Percentiles rank a stretch among this genome's conserved stretches.
Conservation (phyloP, 2,797 vertebrate species). For the Crypturellus tataupa region DNA sequence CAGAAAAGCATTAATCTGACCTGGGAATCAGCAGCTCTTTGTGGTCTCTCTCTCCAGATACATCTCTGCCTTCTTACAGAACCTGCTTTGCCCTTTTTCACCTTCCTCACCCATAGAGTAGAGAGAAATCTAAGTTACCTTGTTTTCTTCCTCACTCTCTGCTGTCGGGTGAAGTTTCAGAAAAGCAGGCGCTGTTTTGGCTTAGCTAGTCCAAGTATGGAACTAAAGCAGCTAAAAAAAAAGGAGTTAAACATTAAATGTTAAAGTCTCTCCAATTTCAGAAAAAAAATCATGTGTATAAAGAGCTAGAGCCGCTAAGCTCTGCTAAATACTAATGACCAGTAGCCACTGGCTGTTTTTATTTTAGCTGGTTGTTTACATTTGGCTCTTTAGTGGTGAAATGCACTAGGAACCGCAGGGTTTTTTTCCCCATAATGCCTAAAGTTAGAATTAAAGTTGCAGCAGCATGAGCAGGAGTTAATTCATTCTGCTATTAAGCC, state of each 20-base stretch:
- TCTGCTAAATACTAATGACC: not conserved
- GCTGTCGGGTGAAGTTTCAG: not conserved
- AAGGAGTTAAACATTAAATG: not conserved
- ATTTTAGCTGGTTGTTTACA: conserved; percentile 13
- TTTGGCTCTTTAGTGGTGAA: not conserved
- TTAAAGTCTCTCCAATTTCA: not conserved
- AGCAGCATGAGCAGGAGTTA: conserved; percentile 67
- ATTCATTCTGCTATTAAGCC: conserved; percentile 76
- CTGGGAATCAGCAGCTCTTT: not conserved
- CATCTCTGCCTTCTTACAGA: not conserved
- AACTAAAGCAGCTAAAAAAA: not conserved
- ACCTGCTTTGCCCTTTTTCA: not conserved
- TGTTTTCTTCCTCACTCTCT: not conserved
- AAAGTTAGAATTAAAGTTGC: conserved; percentile 73
- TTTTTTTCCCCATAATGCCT: conserved; percentile 44
- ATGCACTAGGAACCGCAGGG: not conserved
- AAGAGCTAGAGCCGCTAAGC: not conserved
- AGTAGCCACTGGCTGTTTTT: not conserved
- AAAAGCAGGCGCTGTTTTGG: accelerated
- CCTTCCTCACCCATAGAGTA: not conserved
- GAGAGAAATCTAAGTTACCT: not conserved
- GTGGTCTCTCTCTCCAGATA: not conserved
- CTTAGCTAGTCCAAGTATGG: not conserved
- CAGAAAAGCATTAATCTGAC: not conserved
- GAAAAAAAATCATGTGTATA: not conserved